A percentile compares a stretch with the other conserved stretches of the same genome.
Evolutionary conservation across 23 tunicate genomes (phyloP).

Genomic region (Botrylloides violaceus): DNA sequence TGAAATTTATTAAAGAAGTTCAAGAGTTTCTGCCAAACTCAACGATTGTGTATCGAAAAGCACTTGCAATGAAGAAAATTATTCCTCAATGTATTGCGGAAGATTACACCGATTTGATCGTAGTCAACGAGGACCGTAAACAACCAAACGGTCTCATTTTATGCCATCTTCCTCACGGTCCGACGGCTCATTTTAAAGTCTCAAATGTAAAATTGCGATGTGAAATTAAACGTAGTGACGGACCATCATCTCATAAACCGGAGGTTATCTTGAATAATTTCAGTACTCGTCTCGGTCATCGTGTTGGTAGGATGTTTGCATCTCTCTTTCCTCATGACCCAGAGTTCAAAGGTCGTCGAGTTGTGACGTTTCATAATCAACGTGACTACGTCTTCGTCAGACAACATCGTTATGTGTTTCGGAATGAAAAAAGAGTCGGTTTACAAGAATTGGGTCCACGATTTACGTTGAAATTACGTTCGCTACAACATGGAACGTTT

Average conservation of each 20-base stretch:
- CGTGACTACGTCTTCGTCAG: constrained; percentile 90
- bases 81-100: constrained; percentile 72
- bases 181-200: constrained; percentile 94
- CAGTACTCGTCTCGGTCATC: constrained; percentile 76
- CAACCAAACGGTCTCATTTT: constrained; percentile 77
- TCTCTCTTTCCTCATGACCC: constrained; percentile 89
- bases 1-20: constrained; percentile 24
- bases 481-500: constrained; percentile 90
- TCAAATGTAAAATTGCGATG: constrained; percentile 71
- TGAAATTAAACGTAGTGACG: constrained; percentile 46
- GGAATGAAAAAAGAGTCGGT: constrained; percentile 88
- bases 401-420: constrained; percentile 76
- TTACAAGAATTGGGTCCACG: constrained; percentile 96
- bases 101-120: constrained; percentile 84
- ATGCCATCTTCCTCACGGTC: constrained; percentile 92
- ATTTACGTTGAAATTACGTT: constrained; percentile 82
- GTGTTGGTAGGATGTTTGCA: constrained; percentile 91
- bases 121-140: constrained; percentile 95
- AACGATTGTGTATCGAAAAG: constrained; percentile 26
- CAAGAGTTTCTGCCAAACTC: constrained; percentile 21
- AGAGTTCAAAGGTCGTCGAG: constrained; percentile 92
- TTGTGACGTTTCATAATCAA: constrained; percentile 96
- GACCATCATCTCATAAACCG: constrained; percentile 79
- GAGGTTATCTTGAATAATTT: constrained; percentile 92
- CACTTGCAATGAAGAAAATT: constrained; percentile 73